Evolutionary conservation across 1,140 invertebrate genomes (phyloP).

Genomic region (Parasteatoda tepidariorum): DNA sequence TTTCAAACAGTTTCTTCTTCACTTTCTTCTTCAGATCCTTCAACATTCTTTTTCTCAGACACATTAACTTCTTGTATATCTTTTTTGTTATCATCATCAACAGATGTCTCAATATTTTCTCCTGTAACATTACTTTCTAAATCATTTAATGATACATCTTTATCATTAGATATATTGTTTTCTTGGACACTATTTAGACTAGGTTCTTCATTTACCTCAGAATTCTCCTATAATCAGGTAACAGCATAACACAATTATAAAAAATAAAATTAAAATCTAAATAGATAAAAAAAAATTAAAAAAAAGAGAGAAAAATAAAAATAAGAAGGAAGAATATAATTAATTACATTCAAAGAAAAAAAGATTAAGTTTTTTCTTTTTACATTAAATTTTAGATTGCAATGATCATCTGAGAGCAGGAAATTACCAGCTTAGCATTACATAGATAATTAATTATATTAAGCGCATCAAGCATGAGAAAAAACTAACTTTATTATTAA

Average conservation of each 20-base stretch:
- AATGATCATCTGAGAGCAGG: not conserved
- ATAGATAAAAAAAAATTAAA: constrained; percentile 44
- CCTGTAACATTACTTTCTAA: constrained; percentile 38
- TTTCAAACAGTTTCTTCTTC: constrained; percentile 48
- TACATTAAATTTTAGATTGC: too few relatives aligned
- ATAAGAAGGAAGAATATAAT: not conserved
- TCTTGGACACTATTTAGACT: constrained; percentile 63
- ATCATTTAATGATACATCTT: constrained; percentile 64
- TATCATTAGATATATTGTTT: constrained; percentile 60
- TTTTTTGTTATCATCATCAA: constrained; percentile 38
- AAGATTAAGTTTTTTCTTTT: not conserved
- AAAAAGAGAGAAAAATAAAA: not conserved
- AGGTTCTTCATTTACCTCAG: not conserved
- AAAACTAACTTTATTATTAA: not conserved
- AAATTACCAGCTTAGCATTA: too few relatives aligned
- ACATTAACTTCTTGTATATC: not conserved
- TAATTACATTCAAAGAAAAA: not conserved
- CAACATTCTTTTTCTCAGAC: not conserved
- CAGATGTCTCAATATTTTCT: constrained; percentile 36
- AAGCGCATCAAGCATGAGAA: not conserved
- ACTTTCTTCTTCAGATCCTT: constrained; percentile 41
- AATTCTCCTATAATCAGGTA: constrained; percentile 65
- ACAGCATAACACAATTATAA: constrained; percentile 56
- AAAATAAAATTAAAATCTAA: constrained; percentile 52
- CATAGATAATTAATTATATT: too few relatives aligned